Evolutionary conservation across 2,797 vertebrate species (phyloP).

Genomic region (Clangula hyemalis): DNA sequence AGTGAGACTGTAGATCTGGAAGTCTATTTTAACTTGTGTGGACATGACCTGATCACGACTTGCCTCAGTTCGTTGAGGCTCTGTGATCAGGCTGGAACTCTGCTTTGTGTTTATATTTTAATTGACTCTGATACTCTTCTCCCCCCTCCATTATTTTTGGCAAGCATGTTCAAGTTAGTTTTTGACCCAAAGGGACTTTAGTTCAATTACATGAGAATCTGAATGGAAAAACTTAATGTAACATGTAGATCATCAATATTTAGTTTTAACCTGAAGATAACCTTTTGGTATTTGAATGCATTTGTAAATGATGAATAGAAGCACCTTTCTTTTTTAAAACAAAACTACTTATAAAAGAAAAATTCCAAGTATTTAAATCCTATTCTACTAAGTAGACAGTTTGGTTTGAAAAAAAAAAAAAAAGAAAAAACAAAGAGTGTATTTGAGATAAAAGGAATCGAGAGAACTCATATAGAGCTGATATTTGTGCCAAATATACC

Average conservation of each 20-base stretch:
- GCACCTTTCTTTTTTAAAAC: background rate
- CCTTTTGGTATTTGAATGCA: background rate
- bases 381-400: background rate
- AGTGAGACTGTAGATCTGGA: background rate
- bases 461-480: background rate
- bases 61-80: background rate
- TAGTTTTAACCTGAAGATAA: background rate
- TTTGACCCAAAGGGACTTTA: background rate
- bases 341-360: background rate
- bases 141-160: too few species aligned
- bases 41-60: background rate
- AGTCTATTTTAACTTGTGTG: background rate
- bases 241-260: background rate
- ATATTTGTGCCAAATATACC: background rate
- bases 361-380: background rate
- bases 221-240: background rate
- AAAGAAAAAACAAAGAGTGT: background rate
- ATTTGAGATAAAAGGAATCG: background rate
- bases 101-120: background rate
- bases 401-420: background rate
- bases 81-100: accelerated
- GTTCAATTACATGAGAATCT: background rate
- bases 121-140: background rate
- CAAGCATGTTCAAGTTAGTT: background rate
- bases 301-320: too few species aligned